phyloP scores from a whole-genome alignment of 2,113 vertebrate genomes.

The Poeciliopsis occidentalis region DNA sequence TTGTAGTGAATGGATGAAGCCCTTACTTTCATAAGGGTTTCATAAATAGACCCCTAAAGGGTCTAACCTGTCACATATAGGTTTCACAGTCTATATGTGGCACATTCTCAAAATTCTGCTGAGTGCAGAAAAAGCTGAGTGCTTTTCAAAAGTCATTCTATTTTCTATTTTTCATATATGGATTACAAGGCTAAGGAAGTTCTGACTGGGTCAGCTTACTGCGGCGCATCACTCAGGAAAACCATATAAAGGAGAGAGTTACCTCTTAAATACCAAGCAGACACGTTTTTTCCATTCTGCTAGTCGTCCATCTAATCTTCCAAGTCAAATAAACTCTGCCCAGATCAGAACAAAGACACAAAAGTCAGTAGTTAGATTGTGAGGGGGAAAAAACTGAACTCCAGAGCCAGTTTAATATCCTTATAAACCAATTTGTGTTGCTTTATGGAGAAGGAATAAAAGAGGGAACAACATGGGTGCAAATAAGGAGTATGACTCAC shows the following conservation, averaged over 20 bases:
- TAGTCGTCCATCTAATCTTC: not conserved
- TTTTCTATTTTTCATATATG: too few species aligned
- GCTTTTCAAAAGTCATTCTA: too few species aligned
- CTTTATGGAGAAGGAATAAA: not conserved
- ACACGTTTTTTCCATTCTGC: not conserved
- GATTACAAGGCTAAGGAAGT: too few species aligned
- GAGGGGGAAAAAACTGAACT: not conserved
- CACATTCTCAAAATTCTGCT: too few species aligned
- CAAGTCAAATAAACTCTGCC: not conserved
- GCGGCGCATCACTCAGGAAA: too few species aligned
- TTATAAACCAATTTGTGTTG: not conserved
- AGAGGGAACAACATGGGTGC: slow-evolving; percentile 13
- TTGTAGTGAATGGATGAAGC: too few species aligned
- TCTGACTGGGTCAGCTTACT: too few species aligned
- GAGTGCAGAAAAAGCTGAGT: too few species aligned
- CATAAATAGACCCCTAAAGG: too few species aligned
- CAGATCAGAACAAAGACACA: not conserved
- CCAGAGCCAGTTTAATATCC: not conserved
- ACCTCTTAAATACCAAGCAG: not conserved
- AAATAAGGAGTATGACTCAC: slow-evolving; percentile 36
- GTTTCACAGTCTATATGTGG: too few species aligned
- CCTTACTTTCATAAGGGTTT: too few species aligned
- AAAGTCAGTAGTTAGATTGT: not conserved
- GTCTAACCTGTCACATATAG: too few species aligned
- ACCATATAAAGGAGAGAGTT: not conserved